Conservation (phyloP, 2,113 vertebrate genomes). For the Turnix velox region DNA sequence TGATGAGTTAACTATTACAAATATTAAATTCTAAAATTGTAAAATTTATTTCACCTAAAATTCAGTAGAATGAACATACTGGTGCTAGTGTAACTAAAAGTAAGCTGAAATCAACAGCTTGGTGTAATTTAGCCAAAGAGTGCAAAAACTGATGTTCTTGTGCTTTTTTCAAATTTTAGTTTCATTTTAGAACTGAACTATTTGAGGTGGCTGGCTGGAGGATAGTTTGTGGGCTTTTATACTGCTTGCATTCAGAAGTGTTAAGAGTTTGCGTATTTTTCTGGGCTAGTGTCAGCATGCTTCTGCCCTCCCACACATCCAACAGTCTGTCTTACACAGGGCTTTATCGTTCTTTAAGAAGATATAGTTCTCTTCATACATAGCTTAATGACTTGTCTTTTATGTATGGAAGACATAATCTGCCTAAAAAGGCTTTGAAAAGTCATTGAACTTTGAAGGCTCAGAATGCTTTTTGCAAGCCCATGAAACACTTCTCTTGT, state of each 20-base stretch:
- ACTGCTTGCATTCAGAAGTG: constrained; percentile 4
- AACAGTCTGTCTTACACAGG: background rate
- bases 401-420: background rate
- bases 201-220: constrained; percentile 12
- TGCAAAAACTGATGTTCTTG: background rate
- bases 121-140: background rate
- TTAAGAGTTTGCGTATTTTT: constrained; percentile 45
- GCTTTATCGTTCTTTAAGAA: background rate
- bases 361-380: background rate
- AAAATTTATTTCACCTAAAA: background rate
- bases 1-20: background rate
- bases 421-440: background rate
- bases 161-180: background rate
- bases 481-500: background rate
- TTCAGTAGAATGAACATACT: background rate
- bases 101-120: background rate
- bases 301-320: constrained; percentile 15
- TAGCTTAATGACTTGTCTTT: background rate
- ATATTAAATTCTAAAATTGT: background rate
- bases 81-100: background rate
- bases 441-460: background rate
- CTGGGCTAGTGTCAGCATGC: constrained; percentile 11
- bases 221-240: constrained; percentile 9
- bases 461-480: background rate
- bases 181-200: background rate